Base-by-base conservation (phyloP, 2,113 vertebrate genomes). In the Chaetorhynchus papuensis region DNA sequence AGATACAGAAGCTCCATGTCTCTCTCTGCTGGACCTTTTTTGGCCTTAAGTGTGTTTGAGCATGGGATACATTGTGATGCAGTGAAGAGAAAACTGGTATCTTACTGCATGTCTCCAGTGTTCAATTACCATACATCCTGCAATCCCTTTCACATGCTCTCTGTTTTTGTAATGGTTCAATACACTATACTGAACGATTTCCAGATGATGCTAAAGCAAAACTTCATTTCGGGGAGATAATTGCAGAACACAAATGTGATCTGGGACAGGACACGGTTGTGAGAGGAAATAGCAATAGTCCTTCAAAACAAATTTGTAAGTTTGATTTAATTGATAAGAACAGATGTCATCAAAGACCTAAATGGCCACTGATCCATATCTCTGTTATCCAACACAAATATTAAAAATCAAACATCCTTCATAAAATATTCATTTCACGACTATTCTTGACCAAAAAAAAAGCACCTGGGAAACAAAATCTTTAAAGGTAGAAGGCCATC, bases 171-270 rank as follows among this genome's bases (percentile, higher is more conserved):
- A 83, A 23, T 22, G 45, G 57, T 50, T 82, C 50, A 52, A 31
- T 68, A 83, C n/a, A 28, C 14, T 69, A 8, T 37, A 47, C 1
- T 56, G 31, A 90, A 78, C 5, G 50, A 87, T 9, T 8, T 74
- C 31, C 35, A 72, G 35, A 42, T 20, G 8, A 41, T 35, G 15
- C 21, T 83, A 33, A 83, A 83, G 41, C 11, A 75, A 85, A 61
- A 63, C 9, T 75, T 11, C 15, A 24, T 50, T 93, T 71, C 0
- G 0, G 61, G 17, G 45, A 61, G 33, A 27, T 15, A 83, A 23
- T 17, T 54, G 31, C 26, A 87, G 49, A 49, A n/a, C 6, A 41
- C 0, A 1, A 5, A 4, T 2, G 0, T 41, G 11, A 60, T 49
- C 33, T 17, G 18, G 33, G 45, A 42, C 26, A 76, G 30, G 52